These are phyloP conservation scores for Drosophila kambysellisi DNA, from an alignment of 2,888 invertebrate species.

Conservation along the genomic window DNA sequence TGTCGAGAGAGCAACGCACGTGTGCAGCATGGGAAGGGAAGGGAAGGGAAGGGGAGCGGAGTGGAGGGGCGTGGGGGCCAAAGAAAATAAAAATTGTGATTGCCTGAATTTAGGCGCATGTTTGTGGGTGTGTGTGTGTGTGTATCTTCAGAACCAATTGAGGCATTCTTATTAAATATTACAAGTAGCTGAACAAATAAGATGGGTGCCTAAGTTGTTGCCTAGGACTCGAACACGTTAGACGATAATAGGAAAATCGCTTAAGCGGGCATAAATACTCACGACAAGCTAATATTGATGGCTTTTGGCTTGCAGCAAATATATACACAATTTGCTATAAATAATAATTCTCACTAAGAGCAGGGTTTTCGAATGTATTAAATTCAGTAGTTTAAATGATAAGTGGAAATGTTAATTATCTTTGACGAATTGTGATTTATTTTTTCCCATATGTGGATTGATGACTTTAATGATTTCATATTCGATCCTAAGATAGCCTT, in stretches of 20 bases:
- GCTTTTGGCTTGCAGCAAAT: background rate
- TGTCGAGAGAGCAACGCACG: constrained; percentile 66
- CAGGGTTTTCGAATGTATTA: background rate
- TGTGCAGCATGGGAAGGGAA: constrained; percentile 31
- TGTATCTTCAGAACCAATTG: constrained; percentile 42
- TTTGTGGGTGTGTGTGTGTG: constrained; percentile 3
- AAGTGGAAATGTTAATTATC: background rate
- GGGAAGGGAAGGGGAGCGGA: background rate
- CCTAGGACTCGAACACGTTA: constrained; percentile 27
- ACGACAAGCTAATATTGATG: background rate
- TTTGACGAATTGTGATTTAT: background rate
- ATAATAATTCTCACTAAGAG: background rate
- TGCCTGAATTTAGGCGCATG: constrained; percentile 64
- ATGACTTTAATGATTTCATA: background rate
- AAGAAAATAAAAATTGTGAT: constrained; percentile 78
- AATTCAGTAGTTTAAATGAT: background rate
- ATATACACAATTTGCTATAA: background rate
- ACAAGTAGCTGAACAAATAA: constrained; percentile 71
- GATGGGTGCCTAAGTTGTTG: constrained; percentile 47
- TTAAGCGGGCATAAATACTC: constrained; percentile 14
- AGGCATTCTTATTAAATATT: constrained; percentile 74
- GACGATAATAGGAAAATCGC: constrained; percentile 34
- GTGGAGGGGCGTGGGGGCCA: constrained; percentile 18
- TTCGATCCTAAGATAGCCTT: background rate
- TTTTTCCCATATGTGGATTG: background rate